A percentile compares a stretch with the other conserved stretches of the same genome.
Conservation (phyloP, 2,888 invertebrate species). For the Conops quadrifasciatus region DNA sequence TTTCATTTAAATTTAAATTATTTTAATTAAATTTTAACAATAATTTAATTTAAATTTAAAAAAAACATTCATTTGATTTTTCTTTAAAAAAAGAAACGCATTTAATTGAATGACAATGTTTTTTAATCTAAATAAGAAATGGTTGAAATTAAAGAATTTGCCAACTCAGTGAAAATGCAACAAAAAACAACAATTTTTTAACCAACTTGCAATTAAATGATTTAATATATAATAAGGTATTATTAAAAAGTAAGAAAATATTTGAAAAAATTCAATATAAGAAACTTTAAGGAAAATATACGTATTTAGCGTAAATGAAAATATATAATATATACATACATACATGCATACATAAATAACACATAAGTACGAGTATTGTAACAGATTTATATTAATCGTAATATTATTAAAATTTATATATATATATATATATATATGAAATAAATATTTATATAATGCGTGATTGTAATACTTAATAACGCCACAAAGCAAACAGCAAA, state of each 20-base stretch:
- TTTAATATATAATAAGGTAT: background rate
- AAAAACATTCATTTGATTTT: background rate
- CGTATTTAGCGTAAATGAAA: slow-evolving; percentile 18
- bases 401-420: slow-evolving; percentile 38
- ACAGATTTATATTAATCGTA: slow-evolving; percentile 1
- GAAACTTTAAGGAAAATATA: slow-evolving; percentile 41
- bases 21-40: background rate
- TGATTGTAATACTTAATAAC: slow-evolving; percentile 24
- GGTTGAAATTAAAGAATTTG: slow-evolving; percentile 59
- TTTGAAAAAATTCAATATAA: slow-evolving; percentile 41
- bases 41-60: background rate
- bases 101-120: background rate
- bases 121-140: slow-evolving; percentile 39
- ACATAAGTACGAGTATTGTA: slow-evolving; percentile 4
- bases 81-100: background rate
- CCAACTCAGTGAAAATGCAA: slow-evolving; percentile 58
- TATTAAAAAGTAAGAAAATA: slow-evolving; percentile 33
- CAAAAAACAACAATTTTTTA: slow-evolving; percentile 46
- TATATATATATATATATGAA: slow-evolving; percentile 15
- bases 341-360: background rate
- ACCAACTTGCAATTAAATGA: slow-evolving; percentile 37
- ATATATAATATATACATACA: background rate
- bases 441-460: background rate
- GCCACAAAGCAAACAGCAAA: background rate
- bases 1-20: background rate